These are phyloP conservation scores for Triplophysa rosa DNA, from an alignment of 2,113 vertebrate species.

Conservation along the genomic window DNA sequence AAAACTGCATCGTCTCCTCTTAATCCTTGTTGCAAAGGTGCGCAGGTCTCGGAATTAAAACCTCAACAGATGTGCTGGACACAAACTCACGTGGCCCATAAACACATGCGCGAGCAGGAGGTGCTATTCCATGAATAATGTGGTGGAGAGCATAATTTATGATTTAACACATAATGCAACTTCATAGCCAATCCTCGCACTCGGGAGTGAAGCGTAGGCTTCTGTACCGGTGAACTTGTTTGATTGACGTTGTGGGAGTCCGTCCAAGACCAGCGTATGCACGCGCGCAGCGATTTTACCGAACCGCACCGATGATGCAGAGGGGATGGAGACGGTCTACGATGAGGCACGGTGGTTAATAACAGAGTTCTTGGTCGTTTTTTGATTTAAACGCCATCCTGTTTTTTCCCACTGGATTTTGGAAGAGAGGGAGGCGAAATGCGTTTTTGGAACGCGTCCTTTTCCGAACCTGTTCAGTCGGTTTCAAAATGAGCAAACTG, in stretches of 20 bases:
- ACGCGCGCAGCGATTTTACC: conserved; percentile 55
- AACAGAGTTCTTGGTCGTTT: conserved; percentile 1
- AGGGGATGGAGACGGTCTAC: conserved; percentile 26
- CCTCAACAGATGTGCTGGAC: not conserved
- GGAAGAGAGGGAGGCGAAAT: not conserved
- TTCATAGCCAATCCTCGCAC: conserved; percentile 39
- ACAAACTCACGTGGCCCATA: conserved; percentile 32
- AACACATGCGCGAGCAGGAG: conserved; percentile 26
- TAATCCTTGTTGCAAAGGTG: not conserved
- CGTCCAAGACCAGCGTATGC: conserved; percentile 65
- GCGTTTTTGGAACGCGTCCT: conserved; percentile 9
- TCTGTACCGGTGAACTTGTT: conserved; percentile 42
- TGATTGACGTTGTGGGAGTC: conserved; percentile 73
- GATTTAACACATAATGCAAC: conserved; percentile 32
- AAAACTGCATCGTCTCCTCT: not conserved
- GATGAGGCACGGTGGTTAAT: conserved; percentile 27
- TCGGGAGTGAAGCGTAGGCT: conserved; percentile 31
- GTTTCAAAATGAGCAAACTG: conserved; percentile 48
- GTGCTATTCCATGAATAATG: not conserved
- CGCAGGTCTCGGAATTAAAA: not conserved
- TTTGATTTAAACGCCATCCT: conserved; percentile 1
- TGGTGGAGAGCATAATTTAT: conserved; percentile 28
- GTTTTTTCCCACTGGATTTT: conserved; percentile 26
- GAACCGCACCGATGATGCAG: conserved; percentile 35
- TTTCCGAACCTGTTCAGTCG: conserved; percentile 33